Evolutionary conservation across 2,113 vertebrate genomes (phyloP), one percentile per base, ranked within the genome.

Genomic region (Ceyx margarethae): DNA sequence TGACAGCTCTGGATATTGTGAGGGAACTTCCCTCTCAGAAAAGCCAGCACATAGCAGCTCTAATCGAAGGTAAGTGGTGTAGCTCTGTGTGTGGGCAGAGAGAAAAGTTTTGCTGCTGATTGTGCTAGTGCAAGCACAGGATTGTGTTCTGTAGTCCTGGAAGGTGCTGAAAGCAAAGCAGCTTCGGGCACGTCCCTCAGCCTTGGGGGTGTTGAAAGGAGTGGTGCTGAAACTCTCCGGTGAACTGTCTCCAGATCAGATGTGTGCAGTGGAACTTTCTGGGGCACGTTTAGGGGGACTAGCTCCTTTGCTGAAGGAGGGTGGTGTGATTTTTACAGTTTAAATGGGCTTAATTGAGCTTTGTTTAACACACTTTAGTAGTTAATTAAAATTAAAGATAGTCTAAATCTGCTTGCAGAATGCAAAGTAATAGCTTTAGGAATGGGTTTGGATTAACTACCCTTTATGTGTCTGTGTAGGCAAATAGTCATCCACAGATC

Each of bases 1-100:
- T 99, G 95, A 98, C 98, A 2, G 99, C 99, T 53, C 98, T 99
- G 94, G 99, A 99, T 96, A 99, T 98, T 22, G 99, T 99, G 87
- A 98, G 97, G 85, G 99, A 99, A 31, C 98, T 99, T 97, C 99
- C 99, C n/a, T 99, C 99, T 45, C 98, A 99, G 97, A 99, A 99
- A 96, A 99, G 99, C 97, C 97, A 98, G 66, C 98, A 99, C 95
- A 99, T 99, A 79, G 98, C 98, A 31, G 98, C 98, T 60, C 98
- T 99, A 50, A 99, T 99, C 7, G 97, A 99, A 97, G 98, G 99
- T 99, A 40, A 60, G 94, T 25, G 57, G 8, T n/a, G 19, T 13
- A 20, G 31, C 72, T 28, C 26, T 42, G 22, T 13, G 33, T 4
- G 31, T 31, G 51, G 14, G 57, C 10, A 22, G n/a, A 85, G 71